A percentile compares a stretch with the other conserved stretches of the same genome.
These are phyloP conservation scores for Liparis tanakae DNA, from an alignment of 2,797 vertebrate species.

Conservation along the genomic window DNA sequence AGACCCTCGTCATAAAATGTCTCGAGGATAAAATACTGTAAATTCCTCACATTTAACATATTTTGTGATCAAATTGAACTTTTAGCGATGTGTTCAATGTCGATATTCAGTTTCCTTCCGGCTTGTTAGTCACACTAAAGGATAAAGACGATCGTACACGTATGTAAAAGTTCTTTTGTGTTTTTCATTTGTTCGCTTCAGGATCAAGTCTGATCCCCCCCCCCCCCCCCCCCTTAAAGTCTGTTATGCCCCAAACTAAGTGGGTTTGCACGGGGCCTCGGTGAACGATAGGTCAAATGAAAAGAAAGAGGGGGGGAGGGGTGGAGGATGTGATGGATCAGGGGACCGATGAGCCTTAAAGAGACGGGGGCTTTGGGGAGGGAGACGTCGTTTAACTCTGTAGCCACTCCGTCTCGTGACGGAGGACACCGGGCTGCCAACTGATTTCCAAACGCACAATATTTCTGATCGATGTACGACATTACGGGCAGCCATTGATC, in stretches of 20 bases:
- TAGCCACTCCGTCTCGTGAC: constrained; percentile 16
- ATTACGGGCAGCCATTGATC: neutral
- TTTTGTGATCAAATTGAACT: neutral
- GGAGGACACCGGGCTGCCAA: neutral
- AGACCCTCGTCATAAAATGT: constrained; percentile 5
- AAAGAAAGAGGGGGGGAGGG: constrained; percentile 18
- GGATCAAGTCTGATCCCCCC: constrained; percentile 33
- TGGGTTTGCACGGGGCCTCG: constrained; percentile 65
- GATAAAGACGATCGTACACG: too few relatives aligned
- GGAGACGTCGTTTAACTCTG: neutral
- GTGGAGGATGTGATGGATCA: constrained; percentile 62
- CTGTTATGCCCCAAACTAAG: constrained; percentile 67
- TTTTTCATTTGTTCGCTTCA: constrained; percentile 4
- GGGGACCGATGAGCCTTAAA: constrained; percentile 37
- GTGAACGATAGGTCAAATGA: constrained; percentile 71
- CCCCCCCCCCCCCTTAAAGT: constrained; percentile 44
- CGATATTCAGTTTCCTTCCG: neutral
- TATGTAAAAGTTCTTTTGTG: too few relatives aligned
- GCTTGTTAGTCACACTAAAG: neutral
- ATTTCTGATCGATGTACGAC: neutral
- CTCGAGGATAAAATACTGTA: too few relatives aligned
- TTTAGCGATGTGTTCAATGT: neutral
- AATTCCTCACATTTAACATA: neutral
- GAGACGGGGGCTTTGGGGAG: constrained; percentile 13
- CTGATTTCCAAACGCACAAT: constrained; percentile 1